Evolutionary conservation across 2,113 vertebrate species (phyloP).

Genomic region (Paradoxurus hermaphroditus): DNA sequence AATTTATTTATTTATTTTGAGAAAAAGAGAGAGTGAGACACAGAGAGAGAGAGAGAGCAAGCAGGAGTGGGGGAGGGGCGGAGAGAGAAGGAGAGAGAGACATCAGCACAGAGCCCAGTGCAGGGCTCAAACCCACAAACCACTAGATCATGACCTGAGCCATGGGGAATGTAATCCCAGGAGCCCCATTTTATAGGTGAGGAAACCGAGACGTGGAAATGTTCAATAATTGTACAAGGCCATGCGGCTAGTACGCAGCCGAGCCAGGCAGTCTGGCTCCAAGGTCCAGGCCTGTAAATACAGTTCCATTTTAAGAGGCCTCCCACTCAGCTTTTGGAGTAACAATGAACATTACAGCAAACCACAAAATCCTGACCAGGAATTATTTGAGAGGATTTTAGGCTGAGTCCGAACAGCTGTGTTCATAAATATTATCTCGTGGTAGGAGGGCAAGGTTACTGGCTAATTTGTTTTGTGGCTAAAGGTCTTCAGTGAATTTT

Average conservation of each 20-base stretch:
- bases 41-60: too few species aligned
- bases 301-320: neutral
- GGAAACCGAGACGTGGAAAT: neutral
- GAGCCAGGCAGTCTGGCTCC: neutral
- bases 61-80: too few species aligned
- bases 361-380: neutral
- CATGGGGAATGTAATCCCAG: neutral
- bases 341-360: neutral
- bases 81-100: too few species aligned
- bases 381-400: constrained; percentile 19
- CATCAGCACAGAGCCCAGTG: too few species aligned
- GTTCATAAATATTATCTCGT: constrained; percentile 46
- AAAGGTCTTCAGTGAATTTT: constrained; percentile 55
- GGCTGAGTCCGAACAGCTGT: constrained; percentile 25
- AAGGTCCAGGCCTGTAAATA: neutral
- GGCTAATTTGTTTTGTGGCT: constrained; percentile 46
- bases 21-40: too few species aligned
- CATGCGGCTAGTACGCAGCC: neutral
- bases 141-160: too few species aligned
- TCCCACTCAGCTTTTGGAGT: neutral
- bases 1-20: too few species aligned
- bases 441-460: neutral
- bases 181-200: neutral
- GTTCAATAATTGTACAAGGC: neutral
- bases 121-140: too few species aligned